Evolutionary conservation across 2,888 invertebrate genomes (phyloP).

Genomic region (Nomada flava): DNA sequence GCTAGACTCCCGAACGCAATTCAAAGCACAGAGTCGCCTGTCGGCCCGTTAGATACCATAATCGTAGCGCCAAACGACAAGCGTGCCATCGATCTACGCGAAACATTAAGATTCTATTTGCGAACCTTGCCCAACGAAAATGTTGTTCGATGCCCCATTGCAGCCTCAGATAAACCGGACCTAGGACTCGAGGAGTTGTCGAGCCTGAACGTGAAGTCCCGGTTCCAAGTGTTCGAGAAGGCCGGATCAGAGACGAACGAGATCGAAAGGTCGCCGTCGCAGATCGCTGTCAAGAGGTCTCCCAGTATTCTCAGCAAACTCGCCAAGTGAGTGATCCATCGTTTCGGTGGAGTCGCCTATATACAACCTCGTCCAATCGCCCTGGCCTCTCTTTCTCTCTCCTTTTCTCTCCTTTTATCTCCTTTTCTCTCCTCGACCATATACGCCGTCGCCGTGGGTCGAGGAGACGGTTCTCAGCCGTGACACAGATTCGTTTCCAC

Average conservation of each 20-base stretch:
- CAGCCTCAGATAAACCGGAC: slow-evolving; percentile 94
- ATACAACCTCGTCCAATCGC: slow-evolving; percentile 1
- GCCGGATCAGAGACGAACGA: slow-evolving; percentile 84
- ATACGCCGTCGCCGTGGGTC: slow-evolving; percentile 5
- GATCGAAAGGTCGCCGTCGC: slow-evolving; percentile 85
- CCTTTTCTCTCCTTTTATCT: slow-evolving; percentile 3
- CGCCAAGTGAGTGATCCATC: slow-evolving; percentile 88
- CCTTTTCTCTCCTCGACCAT: neutral
- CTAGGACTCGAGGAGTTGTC: slow-evolving; percentile 93
- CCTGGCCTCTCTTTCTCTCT: slow-evolving; percentile 9
- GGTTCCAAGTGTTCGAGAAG: slow-evolving; percentile 94
- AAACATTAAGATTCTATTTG: neutral
- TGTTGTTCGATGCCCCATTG: slow-evolving; percentile 32
- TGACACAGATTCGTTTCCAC: slow-evolving; percentile 60
- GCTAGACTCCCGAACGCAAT: slow-evolving; percentile 13
- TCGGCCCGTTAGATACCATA: slow-evolving; percentile 23
- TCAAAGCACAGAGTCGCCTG: neutral
- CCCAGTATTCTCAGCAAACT: slow-evolving; percentile 92
- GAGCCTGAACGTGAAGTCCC: slow-evolving; percentile 92
- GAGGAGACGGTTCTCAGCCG: slow-evolving; percentile 45
- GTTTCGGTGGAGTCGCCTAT: slow-evolving; percentile 1
- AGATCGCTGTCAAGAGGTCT: slow-evolving; percentile 88
- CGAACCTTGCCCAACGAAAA: slow-evolving; percentile 11
- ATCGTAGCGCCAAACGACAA: neutral
- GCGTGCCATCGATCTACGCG: neutral